Base-by-base conservation (phyloP, 2,888 invertebrate genomes). In the Drosophila prolongata region DNA sequence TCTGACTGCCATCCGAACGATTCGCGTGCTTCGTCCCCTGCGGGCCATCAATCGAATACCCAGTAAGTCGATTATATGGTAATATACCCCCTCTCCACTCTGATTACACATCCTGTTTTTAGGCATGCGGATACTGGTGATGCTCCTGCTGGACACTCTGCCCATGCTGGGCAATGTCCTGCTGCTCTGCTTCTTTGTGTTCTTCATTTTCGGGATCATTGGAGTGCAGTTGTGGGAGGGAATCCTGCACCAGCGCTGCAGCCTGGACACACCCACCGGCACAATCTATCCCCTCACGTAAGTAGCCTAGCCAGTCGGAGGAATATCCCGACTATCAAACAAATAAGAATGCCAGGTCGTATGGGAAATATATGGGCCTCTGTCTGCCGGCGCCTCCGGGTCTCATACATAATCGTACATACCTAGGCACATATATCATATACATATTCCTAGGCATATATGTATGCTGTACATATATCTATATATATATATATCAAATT, bases 171-270 rank as follows among this genome's bases (percentile, higher is more conserved):
- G 99, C 78, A 99, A 99, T 93, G 99, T 99, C 56, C 94, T 99
- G 79, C 94, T 99, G 79, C 94, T 99, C 77, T 99, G 99, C 93
- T 99, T 99, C 95, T 99, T 99, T 94, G 99, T 99, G 70, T 99
- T 99, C 95, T 99, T 99, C 94, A 99, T 99, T 92, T 99, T 99
- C 91, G 99, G 99, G 80, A 99, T 99, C 91, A 97, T 99, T 85
- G 99, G 99, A 19, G 99, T 99, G 43, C 99, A 99, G 93, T 94
- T 99, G 56, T 99, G 99, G 99, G 97, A 99, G 92, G 99, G 99
- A 52, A 97, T 99, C 74, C 94, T 99, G 59, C 94, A 99, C 78
- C 98, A 99, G 92, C 95, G 99, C 66, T 99, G 99, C 92, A 97
- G 96, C 91, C 94, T 98, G 70, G 94, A 95, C 76, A 93, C 95